These are phyloP conservation scores for Amniataba percoides DNA, from an alignment of 2,797 vertebrate species.

Conservation along the genomic window DNA sequence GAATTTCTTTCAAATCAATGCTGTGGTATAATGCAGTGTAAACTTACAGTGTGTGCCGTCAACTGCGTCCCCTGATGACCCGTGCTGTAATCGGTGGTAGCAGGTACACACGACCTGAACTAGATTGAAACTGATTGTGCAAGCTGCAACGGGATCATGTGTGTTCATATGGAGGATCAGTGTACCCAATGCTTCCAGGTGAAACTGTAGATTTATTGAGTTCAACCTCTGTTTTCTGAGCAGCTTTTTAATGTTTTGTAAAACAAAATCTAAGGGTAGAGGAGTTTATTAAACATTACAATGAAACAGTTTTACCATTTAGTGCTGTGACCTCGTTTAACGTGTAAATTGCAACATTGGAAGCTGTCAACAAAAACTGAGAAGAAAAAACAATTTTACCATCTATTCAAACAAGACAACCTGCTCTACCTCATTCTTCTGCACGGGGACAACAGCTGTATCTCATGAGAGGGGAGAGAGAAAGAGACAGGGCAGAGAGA, in stretches of 20 bases:
- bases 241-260: not conserved
- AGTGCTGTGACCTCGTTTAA: not conserved
- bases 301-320: not conserved
- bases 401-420: conserved; percentile 5
- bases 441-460: conserved; percentile 30
- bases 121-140: conserved; percentile 25
- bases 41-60: not conserved
- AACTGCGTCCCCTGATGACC: not conserved
- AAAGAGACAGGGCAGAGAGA: not conserved
- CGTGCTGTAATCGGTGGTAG: not conserved
- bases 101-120: conserved; percentile 9
- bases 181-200: not conserved
- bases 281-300: not conserved
- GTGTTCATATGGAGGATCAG: not conserved
- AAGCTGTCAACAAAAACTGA: conserved; percentile 1
- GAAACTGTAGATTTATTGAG: not conserved
- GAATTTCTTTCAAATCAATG: not conserved
- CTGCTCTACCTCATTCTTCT: conserved; percentile 30
- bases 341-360: not conserved
- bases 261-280: not conserved
- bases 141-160: conserved; percentile 2
- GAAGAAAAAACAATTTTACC: not conserved
- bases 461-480: conserved; percentile 24
- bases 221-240: not conserved
- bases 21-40: not conserved